phyloP scores from a whole-genome alignment of 2,888 invertebrate species.

The Melanostoma scalare region DNA sequence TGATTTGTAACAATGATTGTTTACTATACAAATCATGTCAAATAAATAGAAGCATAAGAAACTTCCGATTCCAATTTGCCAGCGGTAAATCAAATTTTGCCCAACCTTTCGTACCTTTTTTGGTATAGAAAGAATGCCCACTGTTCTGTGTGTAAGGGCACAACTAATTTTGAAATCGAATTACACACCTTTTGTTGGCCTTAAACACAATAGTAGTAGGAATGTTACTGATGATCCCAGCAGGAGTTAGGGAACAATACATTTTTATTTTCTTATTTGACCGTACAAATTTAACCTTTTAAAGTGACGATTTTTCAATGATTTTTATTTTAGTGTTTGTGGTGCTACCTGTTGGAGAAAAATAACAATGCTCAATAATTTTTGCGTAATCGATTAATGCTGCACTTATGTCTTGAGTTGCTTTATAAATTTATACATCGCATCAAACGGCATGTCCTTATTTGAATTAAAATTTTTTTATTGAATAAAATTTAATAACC shows the following conservation, averaged over 20 bases:
- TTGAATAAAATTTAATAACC: too few species aligned
- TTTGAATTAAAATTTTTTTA: too few species aligned
- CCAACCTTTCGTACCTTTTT: slow-evolving; percentile 34
- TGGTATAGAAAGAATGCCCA: slow-evolving; percentile 48
- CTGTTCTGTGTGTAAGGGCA: slow-evolving; percentile 70
- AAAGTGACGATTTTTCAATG: slow-evolving; percentile 13
- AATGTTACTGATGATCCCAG: slow-evolving; percentile 42
- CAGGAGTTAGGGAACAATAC: slow-evolving; percentile 33
- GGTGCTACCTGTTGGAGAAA: slow-evolving; percentile 1
- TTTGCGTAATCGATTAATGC: too few species aligned
- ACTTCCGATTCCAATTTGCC: slow-evolving; percentile 59
- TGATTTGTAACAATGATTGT: slow-evolving; percentile 32
- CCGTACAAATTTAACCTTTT: not conserved
- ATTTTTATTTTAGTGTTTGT: too few species aligned
- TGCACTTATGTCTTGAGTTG: too few species aligned
- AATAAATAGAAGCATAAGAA: slow-evolving; percentile 23
- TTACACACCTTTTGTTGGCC: slow-evolving; percentile 79
- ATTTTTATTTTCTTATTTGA: not conserved
- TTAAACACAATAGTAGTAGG: slow-evolving; percentile 30
- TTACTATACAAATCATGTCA: slow-evolving; percentile 23
- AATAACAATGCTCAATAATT: not conserved
- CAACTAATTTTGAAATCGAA: slow-evolving; percentile 78
- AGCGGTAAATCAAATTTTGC: slow-evolving; percentile 37
- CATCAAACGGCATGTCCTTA: too few species aligned
- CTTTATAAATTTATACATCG: too few species aligned